A percentile compares a stretch with the other conserved stretches of the same genome.
phyloP scores from a whole-genome alignment of 2,888 invertebrate species.

The Mimumesa dahlbomi region DNA sequence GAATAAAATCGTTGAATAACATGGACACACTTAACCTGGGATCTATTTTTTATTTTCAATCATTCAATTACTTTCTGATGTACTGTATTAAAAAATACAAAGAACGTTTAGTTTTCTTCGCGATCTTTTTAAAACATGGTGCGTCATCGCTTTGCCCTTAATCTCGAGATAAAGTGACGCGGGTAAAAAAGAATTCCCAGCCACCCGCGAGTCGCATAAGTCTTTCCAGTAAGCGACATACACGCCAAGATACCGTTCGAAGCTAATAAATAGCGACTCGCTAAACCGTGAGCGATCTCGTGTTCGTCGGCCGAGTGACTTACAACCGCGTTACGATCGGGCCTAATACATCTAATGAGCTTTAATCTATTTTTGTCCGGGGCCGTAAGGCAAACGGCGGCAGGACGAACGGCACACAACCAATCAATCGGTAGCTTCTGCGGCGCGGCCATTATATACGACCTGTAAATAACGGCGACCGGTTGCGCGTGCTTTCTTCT shows the following conservation, averaged over 20 bases:
- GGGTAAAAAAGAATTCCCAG: slow-evolving; percentile 40
- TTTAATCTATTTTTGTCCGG: slow-evolving; percentile 53
- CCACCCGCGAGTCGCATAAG: slow-evolving; percentile 44
- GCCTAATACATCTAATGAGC: slow-evolving; percentile 61
- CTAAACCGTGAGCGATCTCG: slow-evolving; percentile 30
- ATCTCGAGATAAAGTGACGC: not conserved
- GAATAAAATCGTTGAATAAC: no score
- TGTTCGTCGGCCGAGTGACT: slow-evolving; percentile 32
- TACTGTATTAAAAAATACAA: no score
- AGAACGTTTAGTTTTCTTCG: no score
- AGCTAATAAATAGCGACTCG: slow-evolving; percentile 50
- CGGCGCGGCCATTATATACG: slow-evolving; percentile 24
- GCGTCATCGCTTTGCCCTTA: no score
- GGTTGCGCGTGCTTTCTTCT: slow-evolving; percentile 28
- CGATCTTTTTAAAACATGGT: not conserved
- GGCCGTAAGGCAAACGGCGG: slow-evolving; percentile 49
- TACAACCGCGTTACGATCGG: slow-evolving; percentile 38
- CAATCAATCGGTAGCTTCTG: slow-evolving; percentile 52
- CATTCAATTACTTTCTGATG: no score
- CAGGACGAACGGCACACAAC: slow-evolving; percentile 36
- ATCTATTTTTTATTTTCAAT: no score
- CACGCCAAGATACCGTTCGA: slow-evolving; percentile 26
- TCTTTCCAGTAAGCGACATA: slow-evolving; percentile 45
- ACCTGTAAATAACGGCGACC: slow-evolving; percentile 27
- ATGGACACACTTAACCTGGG: no score